phyloP scores from a whole-genome alignment of 2,797 vertebrate genomes.

The Karalla daura region DNA sequence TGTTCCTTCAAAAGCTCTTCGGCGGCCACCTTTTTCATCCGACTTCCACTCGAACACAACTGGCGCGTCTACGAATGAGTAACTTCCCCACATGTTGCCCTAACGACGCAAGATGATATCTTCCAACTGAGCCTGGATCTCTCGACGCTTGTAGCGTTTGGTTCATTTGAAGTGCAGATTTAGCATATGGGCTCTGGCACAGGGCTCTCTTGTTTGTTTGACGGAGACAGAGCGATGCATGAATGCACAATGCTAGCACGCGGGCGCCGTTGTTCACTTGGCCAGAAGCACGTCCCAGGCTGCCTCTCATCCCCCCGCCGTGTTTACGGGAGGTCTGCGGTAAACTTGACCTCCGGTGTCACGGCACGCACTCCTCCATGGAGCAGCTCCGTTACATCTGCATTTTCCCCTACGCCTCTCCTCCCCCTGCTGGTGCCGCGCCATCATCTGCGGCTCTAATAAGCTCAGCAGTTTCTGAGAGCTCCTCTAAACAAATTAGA shows the following conservation, averaged over 20 bases:
- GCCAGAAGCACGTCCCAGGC: not conserved
- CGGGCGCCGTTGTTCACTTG: not conserved
- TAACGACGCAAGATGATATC: too few species aligned
- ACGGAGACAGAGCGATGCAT: not conserved
- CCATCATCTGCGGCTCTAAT: conserved; percentile 38
- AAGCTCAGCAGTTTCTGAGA: conserved; percentile 41
- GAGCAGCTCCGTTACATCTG: not conserved
- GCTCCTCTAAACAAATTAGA: conserved; percentile 54
- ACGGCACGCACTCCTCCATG: not conserved
- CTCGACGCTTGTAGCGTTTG: not conserved
- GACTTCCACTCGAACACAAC: too few species aligned
- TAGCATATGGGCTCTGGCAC: not conserved
- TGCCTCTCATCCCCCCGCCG: not conserved
- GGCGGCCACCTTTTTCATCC: too few species aligned
- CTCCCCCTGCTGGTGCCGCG: conserved; percentile 10
- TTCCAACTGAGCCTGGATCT: too few species aligned
- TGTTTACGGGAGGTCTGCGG: not conserved
- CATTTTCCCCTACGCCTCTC: not conserved
- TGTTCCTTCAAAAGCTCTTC: not conserved
- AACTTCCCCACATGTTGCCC: too few species aligned
- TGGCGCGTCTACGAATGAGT: too few species aligned
- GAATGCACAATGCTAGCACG: not conserved
- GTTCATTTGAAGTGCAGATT: not conserved
- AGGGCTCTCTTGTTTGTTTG: not conserved
- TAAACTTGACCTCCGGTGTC: not conserved